Conservation (phyloP, 2,797 vertebrate genomes). For the Gallinago solitaria region DNA sequence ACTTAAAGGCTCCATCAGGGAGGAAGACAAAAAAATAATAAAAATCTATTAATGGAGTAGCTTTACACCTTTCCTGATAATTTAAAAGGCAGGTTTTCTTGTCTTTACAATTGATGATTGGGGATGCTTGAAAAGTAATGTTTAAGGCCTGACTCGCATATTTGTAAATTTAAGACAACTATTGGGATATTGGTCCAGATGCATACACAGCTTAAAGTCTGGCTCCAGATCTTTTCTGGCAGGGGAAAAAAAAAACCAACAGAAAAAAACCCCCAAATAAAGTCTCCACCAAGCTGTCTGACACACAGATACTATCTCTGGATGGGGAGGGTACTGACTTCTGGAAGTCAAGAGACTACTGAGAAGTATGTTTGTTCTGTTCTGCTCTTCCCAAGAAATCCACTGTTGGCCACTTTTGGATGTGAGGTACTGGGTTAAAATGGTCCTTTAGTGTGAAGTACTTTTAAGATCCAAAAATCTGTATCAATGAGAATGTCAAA, state of each 20-base stretch:
- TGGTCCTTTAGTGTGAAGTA: neutral
- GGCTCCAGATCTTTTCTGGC: neutral
- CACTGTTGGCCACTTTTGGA: neutral
- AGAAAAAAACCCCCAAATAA: too few species aligned
- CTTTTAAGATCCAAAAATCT: neutral
- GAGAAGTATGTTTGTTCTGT: neutral
- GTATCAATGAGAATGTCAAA: neutral
- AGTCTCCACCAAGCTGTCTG: neutral
- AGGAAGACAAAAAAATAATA: neutral
- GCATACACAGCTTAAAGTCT: accelerated
- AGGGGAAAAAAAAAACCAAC: too few species aligned
- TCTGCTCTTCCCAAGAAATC: neutral
- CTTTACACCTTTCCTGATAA: neutral
- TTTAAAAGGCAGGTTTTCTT: neutral
- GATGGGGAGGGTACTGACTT: neutral
- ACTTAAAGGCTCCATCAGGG: neutral
- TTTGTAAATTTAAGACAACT: neutral
- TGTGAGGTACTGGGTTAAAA: neutral
- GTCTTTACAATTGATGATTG: neutral
- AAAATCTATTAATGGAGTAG: neutral
- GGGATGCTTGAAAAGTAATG: neutral
- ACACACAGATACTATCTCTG: neutral
- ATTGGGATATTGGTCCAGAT: neutral
- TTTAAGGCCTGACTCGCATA: neutral
- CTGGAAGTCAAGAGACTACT: neutral